Evolutionary conservation across 2,888 invertebrate genomes (phyloP).

Genomic region (Dolichopus griseipennis): DNA sequence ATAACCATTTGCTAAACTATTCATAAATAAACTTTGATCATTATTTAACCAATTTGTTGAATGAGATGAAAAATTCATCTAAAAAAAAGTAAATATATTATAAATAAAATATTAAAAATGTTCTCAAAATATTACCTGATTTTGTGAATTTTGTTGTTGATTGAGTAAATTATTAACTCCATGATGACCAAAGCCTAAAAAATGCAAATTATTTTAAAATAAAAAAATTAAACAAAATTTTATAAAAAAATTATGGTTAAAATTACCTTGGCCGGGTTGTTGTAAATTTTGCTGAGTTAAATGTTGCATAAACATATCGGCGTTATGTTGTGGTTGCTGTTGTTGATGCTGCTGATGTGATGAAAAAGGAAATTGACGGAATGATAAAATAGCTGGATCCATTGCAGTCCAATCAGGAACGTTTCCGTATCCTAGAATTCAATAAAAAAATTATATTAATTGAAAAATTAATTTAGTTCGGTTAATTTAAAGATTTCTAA

Average conservation of each 20-base stretch:
- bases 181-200: slow-evolving; percentile 34
- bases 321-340: slow-evolving; percentile 27
- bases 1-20: slow-evolving; percentile 33
- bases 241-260: neutral
- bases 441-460: neutral
- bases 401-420: slow-evolving; percentile 81
- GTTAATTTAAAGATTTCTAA: slow-evolving; percentile 21
- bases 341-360: slow-evolving; percentile 34
- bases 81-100: slow-evolving; percentile 15
- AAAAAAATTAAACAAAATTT: slow-evolving; percentile 8
- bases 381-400: slow-evolving; percentile 75
- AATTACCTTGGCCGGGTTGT: slow-evolving; percentile 33
- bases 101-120: slow-evolving; percentile 30
- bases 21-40: slow-evolving; percentile 32
- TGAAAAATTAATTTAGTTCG: neutral
- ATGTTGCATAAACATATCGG: slow-evolving; percentile 40
- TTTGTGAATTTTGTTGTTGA: slow-evolving; percentile 35
- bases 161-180: slow-evolving; percentile 35
- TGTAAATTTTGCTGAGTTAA: slow-evolving; percentile 33
- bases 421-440: slow-evolving; percentile 45
- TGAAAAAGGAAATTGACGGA: slow-evolving; percentile 42
- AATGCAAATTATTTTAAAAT: too few relatives aligned
- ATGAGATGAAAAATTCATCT: slow-evolving; percentile 22
- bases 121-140: slow-evolving; percentile 38
- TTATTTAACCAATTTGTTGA: slow-evolving; percentile 32